Base-by-base conservation (phyloP, 2,797 vertebrate species). In the Falco rusticolus region DNA sequence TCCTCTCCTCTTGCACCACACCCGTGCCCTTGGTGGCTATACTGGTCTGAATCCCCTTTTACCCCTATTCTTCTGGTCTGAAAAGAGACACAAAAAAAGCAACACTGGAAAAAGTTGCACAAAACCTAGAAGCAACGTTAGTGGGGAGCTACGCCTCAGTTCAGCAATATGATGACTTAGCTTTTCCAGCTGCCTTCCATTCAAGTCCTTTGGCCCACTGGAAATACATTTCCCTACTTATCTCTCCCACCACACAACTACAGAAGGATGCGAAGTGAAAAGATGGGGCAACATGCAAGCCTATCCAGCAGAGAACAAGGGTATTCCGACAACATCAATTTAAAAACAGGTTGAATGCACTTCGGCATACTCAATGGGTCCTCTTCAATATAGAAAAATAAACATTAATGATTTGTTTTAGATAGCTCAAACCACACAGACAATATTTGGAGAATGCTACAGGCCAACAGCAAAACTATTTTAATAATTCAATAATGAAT, bases 401-500 rank as follows among this genome's bases (percentile, higher is more conserved):
- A 43, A 63, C 12, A 48, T 39, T 16, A 82, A 39, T 6, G 29
- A n/a, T 75, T 92, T 64, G 31, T 3, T 89, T 92, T 66, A 70
- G 37, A 28, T 17, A 57, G 29, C 33, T 69, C 63, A 48, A 31
- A 47, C 45, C 25, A 41, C 22, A 70, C 37, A 77, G 8, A 70
- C 69, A 94, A 50, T 37, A 86, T 41, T 75, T 29, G 26, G 61
- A 76, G 19, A 92, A 91, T 89, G 77, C 48, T 21, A 88, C n/a
- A 89, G 45, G 28, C 82, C 75, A 94, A 64, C 26, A 93, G 48
- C 37, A 90, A 83, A 92, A 88, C 9, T 37, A 70, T 87, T 81
- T 79, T 70, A 95, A 81, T 81, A 84, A 90, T 77, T 79, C 65
- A 48, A 84, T n/a, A 19, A 92, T 75, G 74, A 71, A 48, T 84